Evolutionary conservation across 1,140 invertebrate species (phyloP).

Genomic region (Aplysia californica): DNA sequence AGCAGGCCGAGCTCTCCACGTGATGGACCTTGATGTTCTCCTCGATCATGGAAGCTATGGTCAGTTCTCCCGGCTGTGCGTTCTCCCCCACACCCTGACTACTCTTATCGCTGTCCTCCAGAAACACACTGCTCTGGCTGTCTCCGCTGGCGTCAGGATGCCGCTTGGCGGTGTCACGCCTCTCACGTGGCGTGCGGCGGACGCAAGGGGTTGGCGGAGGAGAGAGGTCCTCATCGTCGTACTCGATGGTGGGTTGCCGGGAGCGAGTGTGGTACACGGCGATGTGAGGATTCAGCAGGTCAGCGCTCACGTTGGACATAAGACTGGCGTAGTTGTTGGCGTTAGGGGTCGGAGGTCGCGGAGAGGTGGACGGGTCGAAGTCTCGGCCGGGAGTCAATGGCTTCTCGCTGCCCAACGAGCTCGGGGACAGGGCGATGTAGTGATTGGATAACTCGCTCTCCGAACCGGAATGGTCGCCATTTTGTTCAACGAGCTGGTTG

Average conservation of each 20-base stretch:
- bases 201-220: neutral
- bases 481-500: neutral
- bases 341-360: conserved; percentile 14
- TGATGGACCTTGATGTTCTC: no score
- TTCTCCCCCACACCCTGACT: no score
- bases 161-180: no score
- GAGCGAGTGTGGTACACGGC: neutral
- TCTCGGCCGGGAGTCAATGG: conserved; percentile 16
- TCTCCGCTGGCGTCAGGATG: no score
- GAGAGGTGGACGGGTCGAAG: conserved; percentile 1
- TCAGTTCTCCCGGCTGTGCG: no score
- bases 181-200: no score
- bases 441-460: neutral
- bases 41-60: no score
- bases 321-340: conserved; percentile 1
- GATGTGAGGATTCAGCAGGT: neutral
- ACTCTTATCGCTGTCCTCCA: no score
- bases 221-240: neutral
- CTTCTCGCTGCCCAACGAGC: neutral
- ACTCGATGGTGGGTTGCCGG: neutral
- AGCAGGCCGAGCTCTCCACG: no score
- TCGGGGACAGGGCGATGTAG: conserved; percentile 1
- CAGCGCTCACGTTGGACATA: neutral
- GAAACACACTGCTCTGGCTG: no score
- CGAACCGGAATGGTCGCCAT: neutral